Base-by-base conservation (phyloP, 2,113 vertebrate species). In the Lanius ludovicianus region DNA sequence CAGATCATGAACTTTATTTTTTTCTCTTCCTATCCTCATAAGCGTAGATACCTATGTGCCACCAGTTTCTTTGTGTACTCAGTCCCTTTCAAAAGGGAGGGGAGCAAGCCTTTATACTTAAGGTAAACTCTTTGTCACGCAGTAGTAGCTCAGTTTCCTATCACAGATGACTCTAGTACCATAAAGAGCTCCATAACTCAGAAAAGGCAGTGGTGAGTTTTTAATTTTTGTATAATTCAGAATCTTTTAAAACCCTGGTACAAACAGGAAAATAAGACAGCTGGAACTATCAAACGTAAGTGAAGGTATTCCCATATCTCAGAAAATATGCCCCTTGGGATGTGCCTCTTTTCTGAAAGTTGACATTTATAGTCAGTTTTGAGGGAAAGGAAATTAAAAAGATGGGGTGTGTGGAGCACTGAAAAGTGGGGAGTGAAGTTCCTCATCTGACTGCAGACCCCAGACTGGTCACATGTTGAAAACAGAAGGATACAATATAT, bases 41-140 rank as follows among this genome's bases (percentile, higher is more conserved):
- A 35, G 27, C 3, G 12, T 5, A 59, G 87, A 92, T 56, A 33
- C 7, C 41, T 84, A 22, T 67, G 31, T 85, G 88, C 27, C 86
- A 93, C 60, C 63, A 91, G 80, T 41, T 89, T 96, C 86, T 91
- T 94, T 82, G 37, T 95, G 89, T 86, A 71, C 57, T 96, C 73
- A 62, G 19, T 78, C 47, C 77, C 46, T 33, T 92, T 35, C 67
- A 49, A 93, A 95, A 94, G 55, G 63, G 71, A 84, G 33, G 5
- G 19, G 33, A 56, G 25, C 24, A 63, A 64, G 33, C 62, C 14
- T 47, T 63, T 31, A 30, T 10, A 41, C n/a, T 52, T 80, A 37
- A 56, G n/a, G 57, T 21, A 60, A 68, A 46, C 16, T 18, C 39
- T 42, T 52, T 15, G 12, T 63, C 75, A 52, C 1, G 5, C 37